Evolutionary conservation across 2,888 invertebrate species (phyloP), one percentile per base, ranked within the genome.

Genomic region (Sarcophaga caerulescens): DNA sequence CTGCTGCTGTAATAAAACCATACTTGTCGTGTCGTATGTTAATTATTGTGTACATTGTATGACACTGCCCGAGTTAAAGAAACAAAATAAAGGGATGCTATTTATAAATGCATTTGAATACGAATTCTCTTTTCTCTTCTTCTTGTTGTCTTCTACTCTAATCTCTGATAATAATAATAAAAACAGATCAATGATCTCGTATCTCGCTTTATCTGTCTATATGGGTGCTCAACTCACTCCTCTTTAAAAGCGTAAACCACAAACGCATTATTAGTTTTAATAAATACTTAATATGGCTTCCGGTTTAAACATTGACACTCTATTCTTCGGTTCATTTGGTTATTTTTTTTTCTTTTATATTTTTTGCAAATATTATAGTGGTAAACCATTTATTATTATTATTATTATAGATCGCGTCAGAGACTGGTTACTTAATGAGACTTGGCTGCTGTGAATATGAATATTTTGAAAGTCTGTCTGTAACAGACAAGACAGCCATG

Each of bases 241-340:
- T 35, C 35, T 35, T 35, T 35, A 35, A 35, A 35, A 47, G 60
- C 17, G 60, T 10, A n/a, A 5, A 14, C 10, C 47, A 59, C 74
- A 70, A 80, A 80, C 59, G 84, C 78, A 84, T 80, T 75, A 84
- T 84, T 84, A 80, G 79, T 84, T 75, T 84, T 84, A 84, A 80
- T 81, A 44, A 81, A 66, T 74, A 73, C 77, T 86, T 81, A 83
- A 84, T 81, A 84, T 84, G 86, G 84, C 84, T 86, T 86, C 86
- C 86, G 86, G 86, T 86, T 86, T 81, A 86, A 84, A 81, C 84
- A 86, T 86, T 86, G 86, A 86, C 86, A 86, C 86, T 86, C 69
- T 77, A 44, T 66, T 66, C 11, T 65, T 65, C 10, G 35, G 35
- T 35, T 35, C 35, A 17, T 65, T 25, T 23, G 21, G 5, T 12